A percentile compares a stretch with the other conserved stretches of the same genome.
Evolutionary conservation across 2,797 vertebrate genomes (phyloP).

Genomic region (Cyclopterus lumpus): DNA sequence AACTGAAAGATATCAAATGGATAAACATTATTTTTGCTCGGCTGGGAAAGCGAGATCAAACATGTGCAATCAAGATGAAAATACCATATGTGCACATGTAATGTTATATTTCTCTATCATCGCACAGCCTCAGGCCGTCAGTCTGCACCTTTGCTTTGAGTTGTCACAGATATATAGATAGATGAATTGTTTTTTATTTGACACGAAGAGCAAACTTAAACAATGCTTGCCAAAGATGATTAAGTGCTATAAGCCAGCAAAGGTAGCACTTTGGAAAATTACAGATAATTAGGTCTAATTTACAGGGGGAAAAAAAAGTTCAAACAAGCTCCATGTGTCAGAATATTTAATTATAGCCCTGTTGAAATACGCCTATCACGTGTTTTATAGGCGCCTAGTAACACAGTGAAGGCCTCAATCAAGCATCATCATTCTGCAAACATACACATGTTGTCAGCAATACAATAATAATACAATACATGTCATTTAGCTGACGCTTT

Average conservation of each 20-base stretch:
- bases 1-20: constrained; percentile 42
- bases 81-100: not conserved
- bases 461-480: too few species aligned
- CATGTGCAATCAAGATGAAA: constrained; percentile 29
- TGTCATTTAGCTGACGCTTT: too few species aligned
- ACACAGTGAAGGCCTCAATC: constrained; percentile 45
- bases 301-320: constrained; percentile 65
- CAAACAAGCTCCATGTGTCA: constrained; percentile 67
- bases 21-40: constrained; percentile 25
- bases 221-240: constrained; percentile 76
- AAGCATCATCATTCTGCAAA: constrained; percentile 48
- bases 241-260: constrained; percentile 65
- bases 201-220: constrained; percentile 70
- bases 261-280: constrained; percentile 85
- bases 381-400: constrained; percentile 55
- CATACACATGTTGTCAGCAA: constrained; percentile 53
- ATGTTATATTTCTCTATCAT: constrained; percentile 14
- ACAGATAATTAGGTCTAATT: constrained; percentile 84
- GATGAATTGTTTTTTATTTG: constrained; percentile 56
- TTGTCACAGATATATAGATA: constrained; percentile 30
- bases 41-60: constrained; percentile 37
- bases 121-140: constrained; percentile 12
- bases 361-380: constrained; percentile 69
- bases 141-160: constrained; percentile 24
- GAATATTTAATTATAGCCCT: constrained; percentile 81